Base-by-base conservation (phyloP, 2,797 vertebrate genomes). In the Acipenser transmontanus region DNA sequence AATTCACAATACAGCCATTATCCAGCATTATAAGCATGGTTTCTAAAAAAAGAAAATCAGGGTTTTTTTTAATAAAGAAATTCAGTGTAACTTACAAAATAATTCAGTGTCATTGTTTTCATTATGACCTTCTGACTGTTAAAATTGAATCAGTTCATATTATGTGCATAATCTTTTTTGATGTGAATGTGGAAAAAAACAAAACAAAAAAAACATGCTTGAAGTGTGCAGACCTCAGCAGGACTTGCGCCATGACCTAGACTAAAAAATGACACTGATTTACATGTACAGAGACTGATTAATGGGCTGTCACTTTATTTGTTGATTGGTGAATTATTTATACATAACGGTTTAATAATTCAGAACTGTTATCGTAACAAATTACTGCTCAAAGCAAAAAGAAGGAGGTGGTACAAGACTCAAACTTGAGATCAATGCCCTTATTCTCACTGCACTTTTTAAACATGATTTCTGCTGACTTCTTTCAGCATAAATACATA, bases 301-400 rank as follows among this genome's bases (percentile, higher is more conserved):
- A 93, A 93, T 93, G 90, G 87, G 84, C 92, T 91, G 92, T 91
- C 92, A 88, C 82, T 83, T 86, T 77, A 85, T 87, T 90, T 93
- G 90, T 91, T 92, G 91, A 93, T 91, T 89, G 84, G 86, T 93
- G 87, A 92, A 93, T 94, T 93, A 94, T 94, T 95, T 93, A 95
- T 93, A 89, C 84, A 87, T 88, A 90, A 86, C 83, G 69, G 70
- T 89, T 95, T 91, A 94, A 94, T 96, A 93, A 94, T 94, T 93
- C 92, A 94, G 80, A 80, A 80, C 78, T 81, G 84, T 85, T 80
- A 88, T 84, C 85, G 91, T 91, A 91, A 89, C 90, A 91, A 92
- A 93, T 92, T 89, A 92, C 79, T 74, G 80, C 79, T 73, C 73
- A 86, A 87, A 83, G 77, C 86, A 87, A 87, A 88, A 86, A 84